phyloP scores from a whole-genome alignment of 1,140 invertebrate genomes.

The Brachionus manjavacas region DNA sequence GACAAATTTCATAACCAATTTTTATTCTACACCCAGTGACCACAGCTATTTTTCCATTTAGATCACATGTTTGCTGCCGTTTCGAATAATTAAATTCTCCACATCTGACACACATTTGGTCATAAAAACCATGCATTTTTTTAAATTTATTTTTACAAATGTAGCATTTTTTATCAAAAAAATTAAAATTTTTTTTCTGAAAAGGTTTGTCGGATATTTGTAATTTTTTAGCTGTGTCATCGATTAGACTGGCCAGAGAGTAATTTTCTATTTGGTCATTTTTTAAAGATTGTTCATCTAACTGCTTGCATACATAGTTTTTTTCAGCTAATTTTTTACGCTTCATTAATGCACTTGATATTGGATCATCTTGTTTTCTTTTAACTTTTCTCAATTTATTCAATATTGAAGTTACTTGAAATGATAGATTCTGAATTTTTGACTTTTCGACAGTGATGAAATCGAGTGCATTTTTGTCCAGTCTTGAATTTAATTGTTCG shows the following conservation, averaged over 20 bases:
- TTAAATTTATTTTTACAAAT: not conserved
- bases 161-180: not conserved
- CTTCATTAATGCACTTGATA: not conserved
- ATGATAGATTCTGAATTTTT: too few relatives aligned
- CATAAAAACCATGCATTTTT: not conserved
- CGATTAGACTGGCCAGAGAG: not conserved
- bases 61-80: not conserved
- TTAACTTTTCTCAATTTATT: not conserved
- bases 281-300: not conserved
- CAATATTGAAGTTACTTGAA: too few relatives aligned
- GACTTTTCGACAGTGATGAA: too few relatives aligned
- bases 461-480: too few relatives aligned
- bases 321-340: not conserved
- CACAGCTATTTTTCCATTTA: constrained; percentile 43
- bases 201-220: not conserved
- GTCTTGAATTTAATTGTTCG: too few relatives aligned
- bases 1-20: constrained; percentile 45
- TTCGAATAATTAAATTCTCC: not conserved
- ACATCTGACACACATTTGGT: not conserved
- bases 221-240: not conserved
- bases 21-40: constrained; percentile 46
- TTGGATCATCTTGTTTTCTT: not conserved
- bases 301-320: not conserved
- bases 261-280: not conserved
- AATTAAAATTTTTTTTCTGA: not conserved